phyloP scores from a whole-genome alignment of 2,113 vertebrate species.

The Cygnus buccinator region DNA sequence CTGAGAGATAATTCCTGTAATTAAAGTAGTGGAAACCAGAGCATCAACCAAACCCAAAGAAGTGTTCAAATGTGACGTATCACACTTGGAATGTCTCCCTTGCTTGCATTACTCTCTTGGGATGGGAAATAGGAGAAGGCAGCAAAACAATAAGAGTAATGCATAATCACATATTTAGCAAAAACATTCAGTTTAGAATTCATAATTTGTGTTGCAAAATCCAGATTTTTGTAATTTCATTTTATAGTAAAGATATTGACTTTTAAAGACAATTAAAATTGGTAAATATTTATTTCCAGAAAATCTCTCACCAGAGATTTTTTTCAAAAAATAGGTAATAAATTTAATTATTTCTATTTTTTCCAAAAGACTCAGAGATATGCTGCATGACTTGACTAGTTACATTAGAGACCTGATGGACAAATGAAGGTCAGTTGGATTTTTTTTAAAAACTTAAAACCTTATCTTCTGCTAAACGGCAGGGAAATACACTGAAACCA shows the following conservation, averaged over 20 bases:
- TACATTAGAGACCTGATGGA: neutral
- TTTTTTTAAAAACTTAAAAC: neutral
- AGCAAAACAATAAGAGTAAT: constrained; percentile 27
- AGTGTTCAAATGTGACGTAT: constrained; percentile 3
- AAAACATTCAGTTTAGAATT: neutral
- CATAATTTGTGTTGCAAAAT: neutral
- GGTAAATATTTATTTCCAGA: neutral
- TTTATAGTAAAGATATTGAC: neutral
- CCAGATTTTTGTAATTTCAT: constrained; percentile 16
- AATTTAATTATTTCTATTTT: neutral
- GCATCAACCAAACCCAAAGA: constrained; percentile 30
- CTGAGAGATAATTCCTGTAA: constrained; percentile 29
- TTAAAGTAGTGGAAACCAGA: constrained; percentile 31
- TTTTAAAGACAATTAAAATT: constrained; percentile 2
- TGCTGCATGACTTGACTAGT: neutral
- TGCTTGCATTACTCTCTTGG: constrained; percentile 18
- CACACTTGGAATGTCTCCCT: constrained; percentile 36
- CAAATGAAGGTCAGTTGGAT: neutral
- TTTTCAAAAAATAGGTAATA: neutral
- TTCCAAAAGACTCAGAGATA: neutral
- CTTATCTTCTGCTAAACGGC: neutral
- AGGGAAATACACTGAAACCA: neutral
- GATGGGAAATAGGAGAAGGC: constrained; percentile 44
- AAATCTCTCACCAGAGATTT: neutral
- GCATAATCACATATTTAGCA: constrained; percentile 52